These are phyloP conservation scores for Papilio polytes DNA, from an alignment of 1,140 invertebrate species.

Conservation along the genomic window DNA sequence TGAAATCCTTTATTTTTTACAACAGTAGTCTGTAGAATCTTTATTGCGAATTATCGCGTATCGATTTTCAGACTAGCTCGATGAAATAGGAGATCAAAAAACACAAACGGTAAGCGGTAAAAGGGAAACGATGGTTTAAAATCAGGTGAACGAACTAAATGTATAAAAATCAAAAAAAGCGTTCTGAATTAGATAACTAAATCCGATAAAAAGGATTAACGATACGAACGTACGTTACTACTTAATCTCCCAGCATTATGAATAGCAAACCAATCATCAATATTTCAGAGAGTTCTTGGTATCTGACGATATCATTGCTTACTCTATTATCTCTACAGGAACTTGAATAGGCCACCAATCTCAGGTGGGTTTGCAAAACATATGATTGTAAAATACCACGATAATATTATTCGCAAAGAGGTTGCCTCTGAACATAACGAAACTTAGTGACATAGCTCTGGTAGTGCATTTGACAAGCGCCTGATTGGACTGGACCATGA, in stretches of 20 bases:
- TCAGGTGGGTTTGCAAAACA: neutral
- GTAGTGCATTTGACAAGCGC: too few relatives aligned
- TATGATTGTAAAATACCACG: neutral
- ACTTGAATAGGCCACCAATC: neutral
- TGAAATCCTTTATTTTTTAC: too few relatives aligned
- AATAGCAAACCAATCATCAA: neutral
- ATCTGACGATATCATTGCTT: neutral
- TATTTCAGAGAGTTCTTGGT: neutral
- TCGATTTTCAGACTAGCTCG: too few relatives aligned
- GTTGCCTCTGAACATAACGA: neutral
- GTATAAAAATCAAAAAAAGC: neutral
- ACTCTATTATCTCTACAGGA: neutral
- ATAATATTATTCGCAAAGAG: neutral
- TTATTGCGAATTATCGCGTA: too few relatives aligned
- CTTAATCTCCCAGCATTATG: neutral
- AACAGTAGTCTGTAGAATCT: too few relatives aligned
- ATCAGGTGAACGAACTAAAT: neutral
- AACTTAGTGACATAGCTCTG: too few relatives aligned
- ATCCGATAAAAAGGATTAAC: constrained; percentile 11
- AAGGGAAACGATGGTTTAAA: too few relatives aligned
- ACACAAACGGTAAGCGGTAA: too few relatives aligned
- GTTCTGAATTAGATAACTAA: constrained; percentile 1
- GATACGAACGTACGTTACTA: neutral
- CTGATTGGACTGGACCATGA: too few relatives aligned
- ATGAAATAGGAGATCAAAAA: too few relatives aligned